phyloP scores from a whole-genome alignment of 2,888 invertebrate species.

The Cynaeus angustus region DNA sequence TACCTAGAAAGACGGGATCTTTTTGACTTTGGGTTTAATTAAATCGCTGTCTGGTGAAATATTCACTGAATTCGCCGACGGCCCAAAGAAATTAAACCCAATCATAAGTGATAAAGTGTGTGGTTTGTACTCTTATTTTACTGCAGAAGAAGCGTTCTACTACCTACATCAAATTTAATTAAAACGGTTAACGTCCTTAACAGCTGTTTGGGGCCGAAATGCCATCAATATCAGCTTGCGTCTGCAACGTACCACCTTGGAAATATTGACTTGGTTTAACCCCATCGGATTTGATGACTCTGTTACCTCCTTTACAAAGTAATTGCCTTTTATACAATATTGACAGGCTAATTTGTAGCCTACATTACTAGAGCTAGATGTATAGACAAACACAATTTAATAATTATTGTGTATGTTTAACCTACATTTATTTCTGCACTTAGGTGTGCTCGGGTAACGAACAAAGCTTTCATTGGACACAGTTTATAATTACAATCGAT shows the following conservation, averaged over 20 bases:
- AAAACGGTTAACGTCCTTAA: constrained; percentile 7
- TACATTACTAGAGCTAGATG: too few species aligned
- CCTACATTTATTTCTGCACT: constrained; percentile 28
- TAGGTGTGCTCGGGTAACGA: constrained; percentile 1
- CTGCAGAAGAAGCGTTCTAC: neutral
- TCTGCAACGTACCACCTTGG: constrained; percentile 10
- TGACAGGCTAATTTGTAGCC: constrained; percentile 27
- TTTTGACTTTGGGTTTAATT: constrained; percentile 63
- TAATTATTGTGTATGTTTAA: constrained; percentile 28
- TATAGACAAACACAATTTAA: constrained; percentile 10
- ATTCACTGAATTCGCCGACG: constrained; percentile 14
- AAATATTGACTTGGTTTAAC: constrained; percentile 28
- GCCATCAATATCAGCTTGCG: constrained; percentile 31
- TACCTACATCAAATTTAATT: constrained; percentile 21
- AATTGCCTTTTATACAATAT: constrained; percentile 39
- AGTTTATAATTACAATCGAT: constrained; percentile 18
- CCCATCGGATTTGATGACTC: constrained; percentile 41
- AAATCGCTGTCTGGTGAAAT: constrained; percentile 60
- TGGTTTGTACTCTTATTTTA: neutral
- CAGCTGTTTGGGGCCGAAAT: constrained; percentile 15
- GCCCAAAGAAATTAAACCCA: neutral
- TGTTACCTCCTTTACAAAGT: constrained; percentile 40
- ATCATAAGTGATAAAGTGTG: constrained; percentile 1
- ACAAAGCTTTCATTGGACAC: constrained; percentile 15
- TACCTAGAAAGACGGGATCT: constrained; percentile 44